Evolutionary conservation across 2,113 vertebrate genomes (phyloP).

Genomic region (Varanus salvator): DNA sequence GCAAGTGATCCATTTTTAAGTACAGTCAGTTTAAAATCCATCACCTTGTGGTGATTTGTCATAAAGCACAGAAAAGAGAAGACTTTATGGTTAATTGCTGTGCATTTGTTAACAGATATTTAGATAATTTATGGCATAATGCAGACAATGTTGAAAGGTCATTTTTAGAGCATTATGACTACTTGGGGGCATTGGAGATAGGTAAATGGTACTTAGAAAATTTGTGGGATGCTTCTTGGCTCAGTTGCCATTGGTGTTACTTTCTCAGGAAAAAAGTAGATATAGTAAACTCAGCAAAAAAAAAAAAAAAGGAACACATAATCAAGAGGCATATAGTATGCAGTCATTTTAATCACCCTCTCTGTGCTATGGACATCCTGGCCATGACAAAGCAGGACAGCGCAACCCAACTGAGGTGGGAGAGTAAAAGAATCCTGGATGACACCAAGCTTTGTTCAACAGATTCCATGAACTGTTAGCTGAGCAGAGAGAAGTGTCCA

Average conservation of each 20-base stretch:
- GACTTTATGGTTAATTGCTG: neutral
- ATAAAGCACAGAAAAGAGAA: neutral
- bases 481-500: neutral
- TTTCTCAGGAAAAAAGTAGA: neutral
- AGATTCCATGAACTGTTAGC: slow-evolving; percentile 50
- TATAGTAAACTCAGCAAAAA: slow-evolving; percentile 33
- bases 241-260: neutral
- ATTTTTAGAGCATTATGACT: slow-evolving; percentile 20
- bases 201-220: slow-evolving; percentile 16
- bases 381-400: slow-evolving; percentile 48
- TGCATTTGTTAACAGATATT: neutral
- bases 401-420: slow-evolving; percentile 15
- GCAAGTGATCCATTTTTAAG: slow-evolving; percentile 1
- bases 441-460: slow-evolving; percentile 35
- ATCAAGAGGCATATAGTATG: neutral
- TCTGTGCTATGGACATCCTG: slow-evolving; percentile 26
- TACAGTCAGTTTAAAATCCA: neutral
- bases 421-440: slow-evolving; percentile 37
- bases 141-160: neutral
- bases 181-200: neutral
- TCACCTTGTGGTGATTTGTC: neutral
- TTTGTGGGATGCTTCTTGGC: neutral
- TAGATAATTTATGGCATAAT: neutral
- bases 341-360: slow-evolving; percentile 4
- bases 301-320: neutral